Evolutionary conservation across 2,888 invertebrate genomes (phyloP).

Genomic region (Octodonta nipae): DNA sequence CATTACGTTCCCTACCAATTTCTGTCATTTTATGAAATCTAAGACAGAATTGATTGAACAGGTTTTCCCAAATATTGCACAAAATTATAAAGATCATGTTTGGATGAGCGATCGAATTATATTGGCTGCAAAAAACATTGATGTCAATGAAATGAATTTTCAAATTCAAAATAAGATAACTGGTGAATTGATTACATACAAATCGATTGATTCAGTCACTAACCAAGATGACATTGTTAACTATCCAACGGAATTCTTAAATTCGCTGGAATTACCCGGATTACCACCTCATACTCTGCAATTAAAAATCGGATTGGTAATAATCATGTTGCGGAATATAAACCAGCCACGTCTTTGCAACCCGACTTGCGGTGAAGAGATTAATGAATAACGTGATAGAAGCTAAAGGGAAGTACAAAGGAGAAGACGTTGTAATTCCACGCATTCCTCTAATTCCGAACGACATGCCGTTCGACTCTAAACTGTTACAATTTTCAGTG

Average conservation of each 20-base stretch:
- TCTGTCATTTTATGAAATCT: constrained; percentile 12
- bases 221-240: constrained; percentile 3
- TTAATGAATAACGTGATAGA: constrained; percentile 1
- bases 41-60: constrained; percentile 20
- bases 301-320: neutral
- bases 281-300: too few relatives aligned
- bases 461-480: neutral
- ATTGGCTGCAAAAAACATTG: constrained; percentile 5
- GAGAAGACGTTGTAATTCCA: too few relatives aligned
- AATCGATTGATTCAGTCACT: constrained; percentile 2
- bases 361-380: too few relatives aligned
- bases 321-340: constrained; percentile 1
- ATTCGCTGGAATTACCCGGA: constrained; percentile 1
- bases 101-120: constrained; percentile 1
- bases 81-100: constrained; percentile 3
- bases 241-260: constrained; percentile 1
- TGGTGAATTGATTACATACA: neutral
- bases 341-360: constrained; percentile 5
- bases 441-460: neutral
- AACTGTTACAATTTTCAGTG: constrained; percentile 1
- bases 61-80: constrained; percentile 21
- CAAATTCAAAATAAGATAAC: too few relatives aligned
- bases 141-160: neutral
- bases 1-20: constrained; percentile 21
- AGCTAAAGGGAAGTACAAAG: too few relatives aligned